These are phyloP conservation scores for Rhaphigaster nebulosa DNA, from an alignment of 2,888 invertebrate genomes.

Conservation along the genomic window DNA sequence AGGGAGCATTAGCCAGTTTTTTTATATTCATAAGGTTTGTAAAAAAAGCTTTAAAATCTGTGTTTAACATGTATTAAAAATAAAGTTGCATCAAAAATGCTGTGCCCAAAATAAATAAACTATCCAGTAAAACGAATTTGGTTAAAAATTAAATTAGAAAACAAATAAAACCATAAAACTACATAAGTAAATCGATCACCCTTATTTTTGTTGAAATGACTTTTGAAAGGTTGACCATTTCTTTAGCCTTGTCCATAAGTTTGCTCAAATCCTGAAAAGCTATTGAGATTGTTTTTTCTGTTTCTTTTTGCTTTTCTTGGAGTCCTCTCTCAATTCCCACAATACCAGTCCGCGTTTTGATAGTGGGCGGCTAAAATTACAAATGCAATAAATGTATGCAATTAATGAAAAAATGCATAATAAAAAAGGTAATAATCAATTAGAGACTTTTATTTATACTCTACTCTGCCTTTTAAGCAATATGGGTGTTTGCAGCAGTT, in stretches of 20 bases:
- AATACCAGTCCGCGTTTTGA: constrained; percentile 88
- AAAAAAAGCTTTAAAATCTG: not conserved
- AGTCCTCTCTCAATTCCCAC: constrained; percentile 95
- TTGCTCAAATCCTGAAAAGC: constrained; percentile 97
- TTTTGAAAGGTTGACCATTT: constrained; percentile 95
- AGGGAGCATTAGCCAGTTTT: too few relatives aligned
- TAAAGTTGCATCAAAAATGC: not conserved
- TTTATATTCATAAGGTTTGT: too few relatives aligned
- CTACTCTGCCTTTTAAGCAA: not conserved
- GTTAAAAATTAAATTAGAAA: not conserved
- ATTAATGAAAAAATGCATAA: constrained; percentile 14
- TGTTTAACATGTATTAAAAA: not conserved
- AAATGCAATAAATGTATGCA: too few relatives aligned
- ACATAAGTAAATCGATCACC: constrained; percentile 69
- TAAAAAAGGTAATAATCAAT: not conserved
- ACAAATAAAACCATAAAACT: not conserved
- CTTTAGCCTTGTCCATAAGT: constrained; percentile 92
- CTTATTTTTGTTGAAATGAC: constrained; percentile 93
- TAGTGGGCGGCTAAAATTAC: constrained; percentile 66
- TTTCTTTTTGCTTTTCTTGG: constrained; percentile 90
- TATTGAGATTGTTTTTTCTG: constrained; percentile 90
- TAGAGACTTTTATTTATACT: not conserved
- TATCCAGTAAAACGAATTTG: not conserved
- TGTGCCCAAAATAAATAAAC: not conserved
- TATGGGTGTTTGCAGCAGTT: too few relatives aligned